phyloP scores from a whole-genome alignment of 1,140 invertebrate species.

The Radopholus similis region DNA sequence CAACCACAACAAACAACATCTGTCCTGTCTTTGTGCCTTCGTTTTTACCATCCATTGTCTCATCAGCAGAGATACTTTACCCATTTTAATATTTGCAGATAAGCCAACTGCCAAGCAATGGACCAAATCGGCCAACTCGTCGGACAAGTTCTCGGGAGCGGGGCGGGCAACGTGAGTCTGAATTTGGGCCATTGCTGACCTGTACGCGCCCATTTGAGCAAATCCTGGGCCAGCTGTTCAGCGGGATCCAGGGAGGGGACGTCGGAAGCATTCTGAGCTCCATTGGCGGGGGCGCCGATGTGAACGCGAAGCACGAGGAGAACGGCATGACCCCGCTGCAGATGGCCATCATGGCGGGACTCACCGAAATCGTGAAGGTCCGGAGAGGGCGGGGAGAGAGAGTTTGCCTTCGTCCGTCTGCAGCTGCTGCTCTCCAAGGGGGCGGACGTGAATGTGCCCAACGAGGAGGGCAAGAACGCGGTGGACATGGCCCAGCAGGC shows the following conservation, averaged over 20 bases:
- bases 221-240: not conserved
- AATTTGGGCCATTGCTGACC: not conserved
- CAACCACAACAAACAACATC: no score
- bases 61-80: no score
- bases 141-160: not conserved
- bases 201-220: not conserved
- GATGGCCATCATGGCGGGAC: slow-evolving; percentile 15
- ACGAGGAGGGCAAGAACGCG: slow-evolving; percentile 11
- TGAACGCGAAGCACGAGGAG: slow-evolving; percentile 5
- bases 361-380: slow-evolving; percentile 18
- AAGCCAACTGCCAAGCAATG: not conserved
- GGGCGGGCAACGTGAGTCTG: not conserved
- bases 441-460: slow-evolving; percentile 6
- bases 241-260: slow-evolving; percentile 8
- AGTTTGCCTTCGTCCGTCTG: not conserved
- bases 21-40: no score
- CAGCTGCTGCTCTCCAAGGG: slow-evolving; percentile 5
- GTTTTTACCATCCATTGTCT: no score
- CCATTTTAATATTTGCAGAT: no score
- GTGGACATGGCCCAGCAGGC: slow-evolving; percentile 1
- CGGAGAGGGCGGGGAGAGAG: not conserved
- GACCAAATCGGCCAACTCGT: not conserved
- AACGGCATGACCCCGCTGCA: slow-evolving; percentile 3
- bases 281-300: slow-evolving; percentile 9
- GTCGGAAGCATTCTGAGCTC: slow-evolving; percentile 14